These are phyloP conservation scores for Spheniscus humboldti DNA, from an alignment of 2,797 vertebrate genomes.

Conservation along the genomic window DNA sequence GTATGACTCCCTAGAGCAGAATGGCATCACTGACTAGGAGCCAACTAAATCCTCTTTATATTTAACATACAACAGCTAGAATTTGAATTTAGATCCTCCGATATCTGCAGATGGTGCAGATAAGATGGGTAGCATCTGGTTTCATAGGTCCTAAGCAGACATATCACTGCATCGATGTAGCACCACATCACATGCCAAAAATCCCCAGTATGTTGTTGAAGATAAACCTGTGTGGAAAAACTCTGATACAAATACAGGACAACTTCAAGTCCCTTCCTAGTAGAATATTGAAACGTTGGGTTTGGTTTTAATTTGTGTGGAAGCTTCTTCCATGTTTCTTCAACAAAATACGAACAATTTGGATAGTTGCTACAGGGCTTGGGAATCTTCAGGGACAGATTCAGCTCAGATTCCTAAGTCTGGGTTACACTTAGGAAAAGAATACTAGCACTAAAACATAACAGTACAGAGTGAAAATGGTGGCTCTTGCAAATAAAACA, in stretches of 20 bases:
- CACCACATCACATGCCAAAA: background rate
- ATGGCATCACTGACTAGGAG: conserved; percentile 67
- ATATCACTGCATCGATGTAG: background rate
- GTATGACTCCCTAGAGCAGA: conserved; percentile 49
- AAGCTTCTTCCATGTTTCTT: background rate
- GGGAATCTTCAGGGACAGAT: background rate
- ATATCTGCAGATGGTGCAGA: background rate
- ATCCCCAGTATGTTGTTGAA: background rate
- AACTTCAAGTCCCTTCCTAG: background rate
- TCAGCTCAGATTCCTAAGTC: background rate
- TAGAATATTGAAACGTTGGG: background rate
- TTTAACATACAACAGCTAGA: conserved; percentile 54
- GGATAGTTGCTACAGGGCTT: background rate
- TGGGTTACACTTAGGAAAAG: background rate
- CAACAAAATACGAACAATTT: background rate
- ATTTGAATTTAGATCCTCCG: background rate
- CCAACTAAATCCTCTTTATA: conserved; percentile 79
- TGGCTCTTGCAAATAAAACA: background rate
- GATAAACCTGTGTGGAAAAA: background rate
- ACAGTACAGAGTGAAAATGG: background rate
- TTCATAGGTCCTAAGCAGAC: background rate
- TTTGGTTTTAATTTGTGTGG: background rate
- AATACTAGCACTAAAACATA: background rate
- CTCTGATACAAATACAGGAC: background rate
- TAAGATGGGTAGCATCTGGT: background rate